Conservation (phyloP, 2,113 vertebrate genomes). For the Narcine bancroftii region DNA sequence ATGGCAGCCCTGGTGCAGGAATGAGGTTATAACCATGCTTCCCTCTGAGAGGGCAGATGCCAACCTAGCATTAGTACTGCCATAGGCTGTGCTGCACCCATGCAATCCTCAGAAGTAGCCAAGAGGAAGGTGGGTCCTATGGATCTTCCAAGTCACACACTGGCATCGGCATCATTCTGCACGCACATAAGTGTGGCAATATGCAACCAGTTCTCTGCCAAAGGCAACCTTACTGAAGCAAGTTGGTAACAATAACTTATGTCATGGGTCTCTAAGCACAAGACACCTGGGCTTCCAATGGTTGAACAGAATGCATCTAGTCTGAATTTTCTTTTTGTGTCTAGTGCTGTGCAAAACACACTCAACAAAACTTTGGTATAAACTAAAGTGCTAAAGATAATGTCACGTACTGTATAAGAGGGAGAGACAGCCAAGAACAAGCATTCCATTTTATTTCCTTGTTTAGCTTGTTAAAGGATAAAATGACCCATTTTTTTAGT, state of each 20-base stretch:
- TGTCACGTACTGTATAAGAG: background rate
- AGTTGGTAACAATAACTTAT: background rate
- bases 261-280: background rate
- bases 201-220: background rate
- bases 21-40: background rate
- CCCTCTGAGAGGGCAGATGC: background rate
- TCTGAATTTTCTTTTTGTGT: background rate
- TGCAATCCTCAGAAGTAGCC: background rate
- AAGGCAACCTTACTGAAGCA: background rate
- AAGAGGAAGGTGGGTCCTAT: background rate
- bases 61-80: background rate
- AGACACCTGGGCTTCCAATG: background rate
- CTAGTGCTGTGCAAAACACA: background rate
- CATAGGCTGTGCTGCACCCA: background rate
- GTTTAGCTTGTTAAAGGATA: background rate
- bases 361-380: constrained; percentile 24
- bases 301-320: background rate
- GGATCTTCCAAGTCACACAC: background rate
- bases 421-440: background rate
- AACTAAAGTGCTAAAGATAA: constrained; percentile 21
- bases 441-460: background rate
- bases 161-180: background rate
- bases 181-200: background rate
- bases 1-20: background rate
- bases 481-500: background rate